Conservation (phyloP, 2,888 invertebrate species). For the Leptinotarsa tumamoca region DNA sequence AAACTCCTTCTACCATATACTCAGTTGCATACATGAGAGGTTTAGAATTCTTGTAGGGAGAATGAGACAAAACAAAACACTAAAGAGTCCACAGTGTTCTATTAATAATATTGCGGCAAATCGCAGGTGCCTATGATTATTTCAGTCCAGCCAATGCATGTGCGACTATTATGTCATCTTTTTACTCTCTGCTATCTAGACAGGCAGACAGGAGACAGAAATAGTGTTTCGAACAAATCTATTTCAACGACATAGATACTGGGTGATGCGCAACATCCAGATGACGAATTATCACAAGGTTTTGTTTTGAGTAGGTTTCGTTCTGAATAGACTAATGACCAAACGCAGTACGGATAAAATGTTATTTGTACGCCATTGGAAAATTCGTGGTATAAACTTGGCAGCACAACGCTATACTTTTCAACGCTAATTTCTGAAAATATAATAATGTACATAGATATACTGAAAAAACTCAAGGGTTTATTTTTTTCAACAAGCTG, state of each 20-base stretch:
- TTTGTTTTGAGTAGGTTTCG: conserved; percentile 4
- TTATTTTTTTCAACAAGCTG: too few species aligned
- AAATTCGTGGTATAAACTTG: not conserved
- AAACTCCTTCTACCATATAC: conserved; percentile 27
- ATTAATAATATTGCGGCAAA: conserved; percentile 48
- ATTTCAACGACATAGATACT: conserved; percentile 24
- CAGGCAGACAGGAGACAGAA: conserved; percentile 49
- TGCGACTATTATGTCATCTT: conserved; percentile 56
- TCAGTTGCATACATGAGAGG: conserved; percentile 28
- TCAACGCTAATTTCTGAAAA: too few species aligned
- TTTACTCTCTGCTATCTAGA: conserved; percentile 45
- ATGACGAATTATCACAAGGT: conserved; percentile 9
- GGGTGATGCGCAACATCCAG: conserved; percentile 6
- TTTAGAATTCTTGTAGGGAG: conserved; percentile 37
- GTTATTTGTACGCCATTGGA: not conserved
- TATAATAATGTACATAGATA: too few species aligned
- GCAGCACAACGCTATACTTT: too few species aligned
- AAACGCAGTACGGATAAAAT: not conserved
- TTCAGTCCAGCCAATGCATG: conserved; percentile 47
- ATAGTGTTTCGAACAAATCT: conserved; percentile 41
- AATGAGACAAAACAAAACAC: conserved; percentile 33
- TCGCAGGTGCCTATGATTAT: conserved; percentile 50
- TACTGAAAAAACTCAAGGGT: too few species aligned
- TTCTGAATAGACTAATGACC: not conserved
- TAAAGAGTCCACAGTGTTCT: conserved; percentile 41